A percentile compares a stretch with the other conserved stretches of the same genome.
These are phyloP conservation scores for Sarcophaga variegata DNA, from an alignment of 2,888 invertebrate species.

Conservation along the genomic window DNA sequence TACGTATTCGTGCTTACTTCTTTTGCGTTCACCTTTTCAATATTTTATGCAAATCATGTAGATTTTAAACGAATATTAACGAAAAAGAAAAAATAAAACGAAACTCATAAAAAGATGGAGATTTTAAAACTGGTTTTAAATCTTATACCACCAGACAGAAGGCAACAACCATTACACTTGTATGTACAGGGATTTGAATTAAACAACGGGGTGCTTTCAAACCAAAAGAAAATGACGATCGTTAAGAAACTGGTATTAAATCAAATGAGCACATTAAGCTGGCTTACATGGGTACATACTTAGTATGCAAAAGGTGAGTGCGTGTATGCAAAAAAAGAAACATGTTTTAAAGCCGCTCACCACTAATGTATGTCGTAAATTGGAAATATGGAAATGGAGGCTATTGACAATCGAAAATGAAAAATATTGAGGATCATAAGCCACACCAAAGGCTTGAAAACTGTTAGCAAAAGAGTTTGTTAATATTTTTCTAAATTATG, in stretches of 20 bases:
- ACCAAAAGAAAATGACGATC: constrained; percentile 40
- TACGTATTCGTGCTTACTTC: neutral
- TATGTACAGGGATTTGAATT: neutral
- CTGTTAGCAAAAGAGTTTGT: too few species aligned
- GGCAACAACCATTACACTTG: too few species aligned
- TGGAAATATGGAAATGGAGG: constrained; percentile 18
- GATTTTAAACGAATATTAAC: constrained; percentile 10
- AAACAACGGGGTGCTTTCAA: neutral
- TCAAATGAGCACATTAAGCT: neutral
- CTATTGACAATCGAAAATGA: neutral
- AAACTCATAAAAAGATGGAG: constrained; percentile 61
- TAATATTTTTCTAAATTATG: too few species aligned
- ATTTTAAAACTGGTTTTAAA: constrained; percentile 59
- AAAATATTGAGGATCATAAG: too few species aligned
- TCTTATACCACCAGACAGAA: neutral
- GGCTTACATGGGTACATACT: too few species aligned
- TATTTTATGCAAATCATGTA: constrained; percentile 67
- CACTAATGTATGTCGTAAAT: neutral
- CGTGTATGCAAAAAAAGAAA: constrained; percentile 60
- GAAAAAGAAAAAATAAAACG: neutral
- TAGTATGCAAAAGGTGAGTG: neutral
- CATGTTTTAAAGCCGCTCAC: constrained; percentile 34
- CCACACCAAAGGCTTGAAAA: too few species aligned
- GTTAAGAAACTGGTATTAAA: constrained; percentile 29
- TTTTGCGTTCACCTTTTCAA: constrained; percentile 32